Conservation (phyloP, 2,113 vertebrate genomes). For the Epinephelus cyanopodus region DNA sequence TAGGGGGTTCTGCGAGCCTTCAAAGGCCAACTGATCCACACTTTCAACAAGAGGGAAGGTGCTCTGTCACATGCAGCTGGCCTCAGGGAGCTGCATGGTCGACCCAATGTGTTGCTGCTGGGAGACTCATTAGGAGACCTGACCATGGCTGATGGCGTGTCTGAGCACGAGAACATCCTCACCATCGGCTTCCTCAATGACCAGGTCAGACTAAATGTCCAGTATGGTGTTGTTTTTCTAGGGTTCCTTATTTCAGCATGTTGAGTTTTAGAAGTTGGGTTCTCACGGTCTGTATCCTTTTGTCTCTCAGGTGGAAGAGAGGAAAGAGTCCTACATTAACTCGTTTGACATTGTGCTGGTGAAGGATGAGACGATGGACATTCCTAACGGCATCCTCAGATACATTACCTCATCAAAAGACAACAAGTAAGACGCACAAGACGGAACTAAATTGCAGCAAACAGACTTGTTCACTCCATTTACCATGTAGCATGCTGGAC, state of each 20-base stretch:
- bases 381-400: constrained; percentile 88
- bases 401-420: constrained; percentile 65
- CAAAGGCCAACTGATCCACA: constrained; percentile 91
- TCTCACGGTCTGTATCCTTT: neutral
- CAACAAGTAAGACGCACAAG: constrained; percentile 16
- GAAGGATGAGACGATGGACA: constrained; percentile 89
- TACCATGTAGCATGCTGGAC: constrained; percentile 6
- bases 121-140: constrained; percentile 93
- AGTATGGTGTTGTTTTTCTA: neutral
- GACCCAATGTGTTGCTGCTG: constrained; percentile 88
- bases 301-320: constrained; percentile 87
- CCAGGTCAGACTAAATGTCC: constrained; percentile 80
- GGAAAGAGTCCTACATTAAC: constrained; percentile 85
- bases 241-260: neutral
- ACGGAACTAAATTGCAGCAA: neutral
- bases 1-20: constrained; percentile 88
- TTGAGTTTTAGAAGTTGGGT: no score
- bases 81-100: constrained; percentile 85
- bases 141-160: constrained; percentile 90
- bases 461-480: constrained; percentile 18
- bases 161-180: constrained; percentile 86
- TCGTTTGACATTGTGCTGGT: constrained; percentile 91
- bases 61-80: constrained; percentile 80
- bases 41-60: constrained; percentile 90
- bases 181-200: constrained; percentile 93